Evolutionary conservation across 2,888 invertebrate genomes (phyloP).

Genomic region (Epistrophe grossulariae): DNA sequence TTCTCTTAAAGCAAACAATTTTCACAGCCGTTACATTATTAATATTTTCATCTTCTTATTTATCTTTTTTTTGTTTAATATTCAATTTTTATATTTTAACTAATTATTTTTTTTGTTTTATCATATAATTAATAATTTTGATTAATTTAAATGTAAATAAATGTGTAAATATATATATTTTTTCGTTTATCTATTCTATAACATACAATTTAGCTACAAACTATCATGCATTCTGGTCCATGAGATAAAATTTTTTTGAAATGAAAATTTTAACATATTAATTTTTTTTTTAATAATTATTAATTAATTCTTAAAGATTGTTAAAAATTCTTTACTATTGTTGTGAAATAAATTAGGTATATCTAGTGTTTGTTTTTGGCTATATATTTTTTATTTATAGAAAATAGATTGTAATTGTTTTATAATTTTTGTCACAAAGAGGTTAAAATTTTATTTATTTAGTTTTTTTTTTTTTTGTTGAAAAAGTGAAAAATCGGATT

Average conservation of each 20-base stretch:
- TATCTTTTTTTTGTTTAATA: neutral
- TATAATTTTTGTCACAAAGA: constrained; percentile 17
- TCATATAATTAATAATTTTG: constrained; percentile 31
- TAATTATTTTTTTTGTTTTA: constrained; percentile 3
- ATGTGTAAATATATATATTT: constrained; percentile 63
- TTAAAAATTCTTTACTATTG: constrained; percentile 48
- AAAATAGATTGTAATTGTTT: constrained; percentile 18
- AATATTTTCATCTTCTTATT: constrained; percentile 25
- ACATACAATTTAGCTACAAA: constrained; percentile 45
- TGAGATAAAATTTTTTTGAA: constrained; percentile 56
- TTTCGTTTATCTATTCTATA: constrained; percentile 48
- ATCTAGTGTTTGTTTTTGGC: constrained; percentile 18
- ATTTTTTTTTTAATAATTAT: constrained; percentile 5
- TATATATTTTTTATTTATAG: neutral
- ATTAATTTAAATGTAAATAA: constrained; percentile 59
- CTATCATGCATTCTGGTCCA: constrained; percentile 70
- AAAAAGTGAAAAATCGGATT: constrained; percentile 28
- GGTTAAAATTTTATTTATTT: constrained; percentile 1
- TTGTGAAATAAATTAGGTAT: constrained; percentile 30
- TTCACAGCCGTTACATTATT: constrained; percentile 81
- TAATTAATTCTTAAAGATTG: constrained; percentile 34
- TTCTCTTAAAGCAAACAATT: constrained; percentile 79
- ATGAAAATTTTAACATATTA: constrained; percentile 15
- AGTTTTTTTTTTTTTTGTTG: neutral
- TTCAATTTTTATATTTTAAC: constrained; percentile 26